Evolutionary conservation across 2,797 vertebrate genomes (phyloP), one percentile per base, ranked within the genome.

Genomic region (Gadopsis marmoratus): DNA sequence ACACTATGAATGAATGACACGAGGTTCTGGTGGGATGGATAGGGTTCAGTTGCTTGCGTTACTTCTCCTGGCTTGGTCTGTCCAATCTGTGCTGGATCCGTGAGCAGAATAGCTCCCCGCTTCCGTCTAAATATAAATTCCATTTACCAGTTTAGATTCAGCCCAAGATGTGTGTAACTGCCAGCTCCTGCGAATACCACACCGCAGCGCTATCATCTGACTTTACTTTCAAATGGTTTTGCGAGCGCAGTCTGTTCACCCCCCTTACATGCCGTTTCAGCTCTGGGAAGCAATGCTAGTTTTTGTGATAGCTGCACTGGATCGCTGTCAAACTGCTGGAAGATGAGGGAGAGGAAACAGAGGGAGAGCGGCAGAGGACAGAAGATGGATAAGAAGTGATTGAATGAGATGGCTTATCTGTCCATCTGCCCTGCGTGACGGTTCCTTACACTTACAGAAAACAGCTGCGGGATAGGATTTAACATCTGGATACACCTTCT

Each of bases 401-500:
- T 75, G 63, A 47, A 53, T 33, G 61, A 75, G 54, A 63, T 13
- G 59, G 77, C 81, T 88, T 86, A 86, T 88, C 90, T 47, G 78
- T 81, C 87, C 79, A 78, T 90, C 89, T 88, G 86, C 64, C 16
- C 48, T 58, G 70, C 31, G 60, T 51, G 13, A 54, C n/a, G 54
- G 12, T 67, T 78, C 31, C 29, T 55, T 48, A 55, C 23, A 0
- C 37, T 48, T 17, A 39, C 35, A 21, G 12, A 31, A 43, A 66
- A 29, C 75, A 87, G 79, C 78, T 82, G 84, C 81, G 64, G 72
- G 64, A 81, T n/a, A 54, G 61, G 83, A 84, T 86, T 88, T 62
- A 85, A 79, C 87, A 87, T 92, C 78, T 80, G 85, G 80, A 77
- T 45, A 9, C 79, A 80, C 79, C 79, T 78, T 81, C 35, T 74